A percentile compares a stretch with the other conserved stretches of the same genome.
Evolutionary conservation across 1,140 invertebrate species (phyloP).

Genomic region (Macrocentrus cingulum): DNA sequence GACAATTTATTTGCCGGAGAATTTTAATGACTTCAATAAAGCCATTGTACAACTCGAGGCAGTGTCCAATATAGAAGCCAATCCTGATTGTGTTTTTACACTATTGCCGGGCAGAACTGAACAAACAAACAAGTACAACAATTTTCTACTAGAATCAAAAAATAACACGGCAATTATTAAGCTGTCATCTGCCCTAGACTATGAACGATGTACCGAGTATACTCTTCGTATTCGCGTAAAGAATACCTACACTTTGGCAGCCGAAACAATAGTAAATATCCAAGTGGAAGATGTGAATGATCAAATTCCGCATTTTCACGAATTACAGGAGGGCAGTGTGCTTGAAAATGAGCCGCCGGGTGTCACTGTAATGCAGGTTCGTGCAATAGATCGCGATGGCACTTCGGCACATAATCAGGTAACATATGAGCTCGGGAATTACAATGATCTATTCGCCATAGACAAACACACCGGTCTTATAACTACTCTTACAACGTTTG

Average conservation of each 20-base stretch:
- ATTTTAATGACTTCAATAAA: conserved; percentile 68
- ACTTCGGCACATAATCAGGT: conserved; percentile 80
- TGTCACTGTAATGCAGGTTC: conserved; percentile 81
- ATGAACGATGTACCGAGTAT: conserved; percentile 80
- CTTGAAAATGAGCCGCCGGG: conserved; percentile 80
- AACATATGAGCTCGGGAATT: conserved; percentile 72
- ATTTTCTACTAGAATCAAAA: conserved; percentile 71
- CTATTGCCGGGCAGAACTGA: conserved; percentile 78
- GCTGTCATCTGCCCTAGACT: conserved; percentile 75
- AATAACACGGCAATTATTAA: conserved; percentile 72
- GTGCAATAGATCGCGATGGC: conserved; percentile 84
- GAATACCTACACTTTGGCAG: conserved; percentile 78
- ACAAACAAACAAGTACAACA: conserved; percentile 79
- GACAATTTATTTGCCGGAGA: conserved; percentile 73
- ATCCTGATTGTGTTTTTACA: conserved; percentile 72
- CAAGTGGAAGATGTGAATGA: conserved; percentile 84
- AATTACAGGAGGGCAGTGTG: conserved; percentile 75
- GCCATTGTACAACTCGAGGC: conserved; percentile 72
- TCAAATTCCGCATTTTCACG: conserved; percentile 81
- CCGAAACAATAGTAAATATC: conserved; percentile 76
- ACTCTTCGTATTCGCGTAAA: conserved; percentile 77
- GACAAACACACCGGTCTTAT: conserved; percentile 82
- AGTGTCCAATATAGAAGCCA: conserved; percentile 73
- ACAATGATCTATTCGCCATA: conserved; percentile 73
- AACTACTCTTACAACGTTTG: conserved; percentile 74